A percentile compares a stretch with the other conserved stretches of the same genome.
These are phyloP conservation scores for Palythoa grandis DNA, from an alignment of 92 coral and sea anemone species.

Conservation along the genomic window DNA sequence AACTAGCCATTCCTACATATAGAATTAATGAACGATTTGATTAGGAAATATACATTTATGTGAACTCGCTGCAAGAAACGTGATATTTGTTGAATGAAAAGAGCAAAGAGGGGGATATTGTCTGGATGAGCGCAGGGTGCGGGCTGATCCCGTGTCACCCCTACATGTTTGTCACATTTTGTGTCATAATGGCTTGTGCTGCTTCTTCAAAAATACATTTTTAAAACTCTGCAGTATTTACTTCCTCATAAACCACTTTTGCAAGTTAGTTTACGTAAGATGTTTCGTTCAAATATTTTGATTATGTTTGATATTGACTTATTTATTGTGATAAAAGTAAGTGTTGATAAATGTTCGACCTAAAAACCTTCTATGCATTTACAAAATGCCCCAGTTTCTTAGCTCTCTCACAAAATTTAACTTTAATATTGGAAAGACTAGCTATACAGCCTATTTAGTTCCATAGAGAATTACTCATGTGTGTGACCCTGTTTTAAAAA, in stretches of 20 bases:
- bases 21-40: background rate
- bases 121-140: slow-evolving; percentile 1
- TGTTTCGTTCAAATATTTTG: slow-evolving; percentile 27
- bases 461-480: background rate
- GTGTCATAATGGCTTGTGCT: background rate
- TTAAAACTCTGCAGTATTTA: background rate
- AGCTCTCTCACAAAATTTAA: background rate
- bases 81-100: slow-evolving; percentile 11
- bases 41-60: background rate
- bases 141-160: slow-evolving; percentile 22
- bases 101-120: slow-evolving; percentile 2
- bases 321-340: slow-evolving; percentile 26
- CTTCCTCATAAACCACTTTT: background rate
- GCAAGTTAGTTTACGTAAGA: background rate
- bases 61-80: background rate
- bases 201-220: background rate
- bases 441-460: background rate
- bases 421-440: background rate
- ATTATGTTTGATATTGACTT: slow-evolving; percentile 27
- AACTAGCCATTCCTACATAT: background rate
- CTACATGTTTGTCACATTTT: slow-evolving; percentile 19
- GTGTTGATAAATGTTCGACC: slow-evolving; percentile 26
- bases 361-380: background rate
- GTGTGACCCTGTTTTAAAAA: background rate
- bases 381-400: background rate